These are phyloP conservation scores for Nomada lathburiana DNA, from an alignment of 2,888 invertebrate genomes.

Conservation along the genomic window DNA sequence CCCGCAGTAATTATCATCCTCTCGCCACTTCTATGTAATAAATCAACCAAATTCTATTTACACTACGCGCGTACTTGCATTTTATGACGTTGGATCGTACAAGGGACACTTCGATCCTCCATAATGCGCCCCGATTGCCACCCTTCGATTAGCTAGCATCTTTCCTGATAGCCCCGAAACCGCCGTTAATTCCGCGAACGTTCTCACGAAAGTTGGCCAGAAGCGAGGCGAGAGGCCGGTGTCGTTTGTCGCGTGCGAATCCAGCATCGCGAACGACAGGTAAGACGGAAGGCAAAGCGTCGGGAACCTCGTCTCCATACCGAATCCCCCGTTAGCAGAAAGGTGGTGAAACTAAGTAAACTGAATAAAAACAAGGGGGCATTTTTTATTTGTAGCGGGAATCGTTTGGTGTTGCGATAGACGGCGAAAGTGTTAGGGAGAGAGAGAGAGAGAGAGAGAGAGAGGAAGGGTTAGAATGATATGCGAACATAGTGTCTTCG, in stretches of 20 bases:
- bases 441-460: neutral
- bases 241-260: slow-evolving; percentile 16
- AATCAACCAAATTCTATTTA: no score
- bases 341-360: neutral
- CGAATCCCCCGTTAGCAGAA: slow-evolving; percentile 10
- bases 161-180: neutral
- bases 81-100: no score
- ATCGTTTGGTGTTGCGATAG: slow-evolving; percentile 78
- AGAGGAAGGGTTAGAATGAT: slow-evolving; percentile 6
- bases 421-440: slow-evolving; percentile 53
- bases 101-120: no score
- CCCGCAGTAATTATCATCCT: no score
- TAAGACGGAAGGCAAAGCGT: neutral
- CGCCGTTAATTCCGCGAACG: neutral
- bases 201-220: slow-evolving; percentile 34
- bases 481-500: slow-evolving; percentile 37
- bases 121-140: no score
- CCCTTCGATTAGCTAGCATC: no score
- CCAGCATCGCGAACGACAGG: neutral
- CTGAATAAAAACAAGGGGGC: slow-evolving; percentile 25
- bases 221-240: slow-evolving; percentile 49
- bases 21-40: no score
- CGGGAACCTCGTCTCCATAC: neutral
- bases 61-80: no score
- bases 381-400: slow-evolving; percentile 72